Percentiles rank a stretch among this genome's conserved stretches.
Evolutionary conservation across 2,113 vertebrate genomes (phyloP).

Genomic region (Polyodon spathula): DNA sequence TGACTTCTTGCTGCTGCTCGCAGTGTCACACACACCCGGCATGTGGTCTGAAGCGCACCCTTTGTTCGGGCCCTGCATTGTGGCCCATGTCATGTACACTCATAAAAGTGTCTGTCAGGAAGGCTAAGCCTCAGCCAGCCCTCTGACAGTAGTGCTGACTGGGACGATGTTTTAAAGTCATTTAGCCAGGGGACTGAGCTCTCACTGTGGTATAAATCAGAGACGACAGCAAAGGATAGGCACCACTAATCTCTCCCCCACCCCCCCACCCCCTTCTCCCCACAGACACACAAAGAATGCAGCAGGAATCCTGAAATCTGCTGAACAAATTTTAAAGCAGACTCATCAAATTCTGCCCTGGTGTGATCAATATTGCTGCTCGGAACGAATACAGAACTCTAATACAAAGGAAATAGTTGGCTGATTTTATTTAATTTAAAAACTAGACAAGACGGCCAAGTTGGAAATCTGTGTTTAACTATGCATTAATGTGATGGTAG

Average conservation of each 20-base stretch:
- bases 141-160: conserved; percentile 7
- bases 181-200: not conserved
- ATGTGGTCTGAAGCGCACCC: too few species aligned
- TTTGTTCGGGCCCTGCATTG: not conserved
- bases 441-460: too few species aligned
- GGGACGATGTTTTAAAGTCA: not conserved
- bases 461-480: too few species aligned
- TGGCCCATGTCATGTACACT: conserved; percentile 1
- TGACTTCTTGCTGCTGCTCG: too few species aligned
- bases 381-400: not conserved
- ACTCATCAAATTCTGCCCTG: conserved; percentile 1
- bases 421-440: too few species aligned
- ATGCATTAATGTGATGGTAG: too few species aligned
- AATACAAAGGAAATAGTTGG: too few species aligned
- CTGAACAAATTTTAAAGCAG: not conserved
- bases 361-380: not conserved
- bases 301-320: not conserved
- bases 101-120: not conserved
- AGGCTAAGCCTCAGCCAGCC: not conserved
- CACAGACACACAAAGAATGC: not conserved
- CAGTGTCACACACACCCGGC: not conserved
- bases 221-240: not conserved
- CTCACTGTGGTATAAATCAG: not conserved
- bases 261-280: too few species aligned
- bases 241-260: not conserved